Base-by-base conservation (phyloP, 2,797 vertebrate species). In the Momotus momota region DNA sequence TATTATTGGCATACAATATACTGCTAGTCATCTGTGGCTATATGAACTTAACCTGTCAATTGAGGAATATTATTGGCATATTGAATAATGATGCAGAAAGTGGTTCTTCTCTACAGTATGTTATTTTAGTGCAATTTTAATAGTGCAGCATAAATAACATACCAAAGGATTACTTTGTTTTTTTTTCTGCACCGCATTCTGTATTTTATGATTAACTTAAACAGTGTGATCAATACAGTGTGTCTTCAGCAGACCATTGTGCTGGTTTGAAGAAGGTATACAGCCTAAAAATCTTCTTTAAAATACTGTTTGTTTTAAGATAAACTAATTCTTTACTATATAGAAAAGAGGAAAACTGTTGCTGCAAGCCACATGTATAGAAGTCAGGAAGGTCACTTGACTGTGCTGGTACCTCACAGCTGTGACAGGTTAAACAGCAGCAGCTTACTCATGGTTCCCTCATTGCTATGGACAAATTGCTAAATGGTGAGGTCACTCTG, bases 291-390 rank as follows among this genome's bases (percentile, higher is more conserved):
- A 14, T 43, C 6, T 22, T 22, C 29, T 74, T 87, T 25, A 78
- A 74, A 87, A 29, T n/a, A 9, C 23, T 12, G 0, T 1, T 25
- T n/a, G 45, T 57, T 35, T 61, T 22, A 48, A 40, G 31, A 35
- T 4, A 38, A 46, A 6, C 17, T 35, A 25, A 13, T 66, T 81
- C 10, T 83, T 74, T 61, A 23, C 5, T 17, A 0, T 12, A 7
- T 2, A 33, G 27, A 45, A 45, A 74, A 20, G 43, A 55, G 45
- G 35, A 52, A 60, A 48, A 16, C 27, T 52, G n/a, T 11, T 62
- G 17, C 10, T 20, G 4, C 7, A 5, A 33, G 35, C 27, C 27
- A 1, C 9, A 1, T 0, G 0, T 33, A 7, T 3, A 45, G 57
- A 45, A 2, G 1, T 8, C 14, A 12, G 55, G 41, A 52, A 77